These are phyloP conservation scores for Brachionus plicatilis DNA, from an alignment of 1,140 invertebrate species.

Conservation along the genomic window DNA sequence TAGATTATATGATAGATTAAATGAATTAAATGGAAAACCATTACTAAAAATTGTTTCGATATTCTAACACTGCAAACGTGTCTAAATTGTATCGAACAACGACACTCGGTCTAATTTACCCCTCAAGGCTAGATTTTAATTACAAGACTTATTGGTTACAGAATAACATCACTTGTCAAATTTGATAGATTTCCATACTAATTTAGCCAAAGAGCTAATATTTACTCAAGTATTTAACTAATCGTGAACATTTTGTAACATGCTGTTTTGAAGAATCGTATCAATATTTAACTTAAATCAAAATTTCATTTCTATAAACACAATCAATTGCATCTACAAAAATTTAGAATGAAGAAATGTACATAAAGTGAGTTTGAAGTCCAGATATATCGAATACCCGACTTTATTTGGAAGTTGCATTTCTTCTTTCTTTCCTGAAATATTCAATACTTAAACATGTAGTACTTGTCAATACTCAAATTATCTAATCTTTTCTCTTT, in stretches of 20 bases:
- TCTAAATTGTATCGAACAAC: not conserved
- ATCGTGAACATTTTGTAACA: conserved; percentile 1
- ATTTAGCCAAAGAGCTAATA: conserved; percentile 18
- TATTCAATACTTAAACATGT: too few relatives aligned
- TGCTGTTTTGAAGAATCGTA: not conserved
- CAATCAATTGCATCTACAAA: not conserved
- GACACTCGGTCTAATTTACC: conserved; percentile 1
- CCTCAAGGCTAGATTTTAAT: not conserved
- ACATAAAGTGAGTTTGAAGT: too few relatives aligned
- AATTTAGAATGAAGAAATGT: not conserved
- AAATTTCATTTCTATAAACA: not conserved
- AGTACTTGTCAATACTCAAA: too few relatives aligned
- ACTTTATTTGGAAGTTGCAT: too few relatives aligned
- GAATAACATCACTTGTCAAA: conserved; percentile 3
- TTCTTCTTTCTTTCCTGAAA: too few relatives aligned
- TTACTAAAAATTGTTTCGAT: not conserved
- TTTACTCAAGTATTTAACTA: conserved; percentile 13
- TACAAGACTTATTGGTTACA: conserved; percentile 23
- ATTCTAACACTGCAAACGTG: not conserved
- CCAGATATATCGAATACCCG: too few relatives aligned
- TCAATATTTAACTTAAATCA: not conserved
- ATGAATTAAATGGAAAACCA: not conserved
- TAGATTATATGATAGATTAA: conserved; percentile 17
- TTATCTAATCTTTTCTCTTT: too few relatives aligned
- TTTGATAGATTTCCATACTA: conserved; percentile 24